Evolutionary conservation across 2,113 vertebrate species (phyloP).

Genomic region (Stegastes partitus): DNA sequence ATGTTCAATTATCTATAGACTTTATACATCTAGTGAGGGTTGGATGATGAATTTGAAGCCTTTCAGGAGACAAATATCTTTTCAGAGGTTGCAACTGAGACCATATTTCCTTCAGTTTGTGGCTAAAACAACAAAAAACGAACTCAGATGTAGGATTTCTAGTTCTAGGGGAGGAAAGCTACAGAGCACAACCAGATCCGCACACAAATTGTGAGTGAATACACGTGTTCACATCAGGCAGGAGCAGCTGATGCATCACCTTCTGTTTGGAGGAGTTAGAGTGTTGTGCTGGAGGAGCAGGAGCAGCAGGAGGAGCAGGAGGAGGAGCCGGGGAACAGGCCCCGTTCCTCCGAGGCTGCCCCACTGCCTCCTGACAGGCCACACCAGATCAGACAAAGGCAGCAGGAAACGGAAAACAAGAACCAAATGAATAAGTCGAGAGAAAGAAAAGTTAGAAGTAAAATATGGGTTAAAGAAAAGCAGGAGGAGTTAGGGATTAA

Average conservation of each 20-base stretch:
- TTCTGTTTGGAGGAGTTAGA: conserved; percentile 74
- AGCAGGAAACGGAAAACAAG: conserved; percentile 18
- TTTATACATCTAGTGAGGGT: no score
- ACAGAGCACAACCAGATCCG: conserved; percentile 24
- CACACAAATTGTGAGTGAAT: not conserved
- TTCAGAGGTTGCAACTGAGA: no score
- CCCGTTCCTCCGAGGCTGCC: conserved; percentile 75
- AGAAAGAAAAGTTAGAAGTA: not conserved
- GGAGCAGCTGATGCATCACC: conserved; percentile 68
- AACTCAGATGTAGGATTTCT: not conserved
- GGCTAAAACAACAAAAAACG: not conserved
- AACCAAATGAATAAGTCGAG: conserved; percentile 5
- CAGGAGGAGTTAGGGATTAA: not conserved
- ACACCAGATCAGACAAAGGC: conserved; percentile 17
- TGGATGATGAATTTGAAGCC: no score
- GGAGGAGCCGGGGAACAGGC: conserved; percentile 48
- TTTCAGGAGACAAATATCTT: no score
- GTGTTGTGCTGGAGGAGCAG: conserved; percentile 59
- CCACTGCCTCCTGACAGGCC: conserved; percentile 65
- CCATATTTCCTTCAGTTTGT: no score
- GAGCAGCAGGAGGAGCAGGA: conserved; percentile 31
- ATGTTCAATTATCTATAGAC: no score
- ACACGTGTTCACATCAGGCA: conserved; percentile 37
- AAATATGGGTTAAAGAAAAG: conserved; percentile 15
- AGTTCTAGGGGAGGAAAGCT: not conserved